Evolutionary conservation across 1,140 invertebrate species (phyloP).

Genomic region (Scaptodrosophila lebanonensis): DNA sequence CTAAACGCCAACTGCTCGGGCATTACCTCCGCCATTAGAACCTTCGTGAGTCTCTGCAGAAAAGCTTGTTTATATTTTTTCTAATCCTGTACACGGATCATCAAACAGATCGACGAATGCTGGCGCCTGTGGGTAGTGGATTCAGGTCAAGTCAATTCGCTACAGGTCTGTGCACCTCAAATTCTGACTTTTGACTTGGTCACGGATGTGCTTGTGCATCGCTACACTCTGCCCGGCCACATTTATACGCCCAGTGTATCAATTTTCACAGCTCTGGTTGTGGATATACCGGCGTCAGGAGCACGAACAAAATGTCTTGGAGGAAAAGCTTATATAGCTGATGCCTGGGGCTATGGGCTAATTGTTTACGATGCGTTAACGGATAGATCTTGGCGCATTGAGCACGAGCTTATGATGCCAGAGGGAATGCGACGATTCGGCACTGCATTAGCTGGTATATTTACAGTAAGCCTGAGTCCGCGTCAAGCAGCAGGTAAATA

Average conservation of each 20-base stretch:
- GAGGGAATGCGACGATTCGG: slow-evolving; percentile 81
- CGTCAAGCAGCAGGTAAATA: slow-evolving; percentile 40
- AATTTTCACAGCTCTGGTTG: slow-evolving; percentile 78
- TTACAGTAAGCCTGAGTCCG: slow-evolving; percentile 84
- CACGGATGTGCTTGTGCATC: slow-evolving; percentile 78
- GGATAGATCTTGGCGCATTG: slow-evolving; percentile 82
- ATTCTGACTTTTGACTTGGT: slow-evolving; percentile 81
- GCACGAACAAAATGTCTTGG: slow-evolving; percentile 79
- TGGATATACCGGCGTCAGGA: slow-evolving; percentile 79
- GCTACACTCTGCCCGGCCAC: slow-evolving; percentile 79
- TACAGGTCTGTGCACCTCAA: slow-evolving; percentile 81
- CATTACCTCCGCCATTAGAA: slow-evolving; percentile 79
- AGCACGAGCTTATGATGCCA: slow-evolving; percentile 84
- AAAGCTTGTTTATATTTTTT: background rate
- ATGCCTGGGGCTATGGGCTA: slow-evolving; percentile 84
- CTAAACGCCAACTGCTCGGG: slow-evolving; percentile 78
- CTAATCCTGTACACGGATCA: background rate
- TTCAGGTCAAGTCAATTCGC: slow-evolving; percentile 79
- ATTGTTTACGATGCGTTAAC: slow-evolving; percentile 83
- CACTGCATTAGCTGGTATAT: slow-evolving; percentile 81
- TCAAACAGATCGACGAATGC: slow-evolving; percentile 81
- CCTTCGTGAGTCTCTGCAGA: slow-evolving; percentile 47
- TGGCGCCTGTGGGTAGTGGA: slow-evolving; percentile 84
- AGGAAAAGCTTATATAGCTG: slow-evolving; percentile 86
- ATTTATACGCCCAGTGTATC: slow-evolving; percentile 77